Conservation (phyloP, 1,140 invertebrate species). For the Chionoecetes opilio region DNA sequence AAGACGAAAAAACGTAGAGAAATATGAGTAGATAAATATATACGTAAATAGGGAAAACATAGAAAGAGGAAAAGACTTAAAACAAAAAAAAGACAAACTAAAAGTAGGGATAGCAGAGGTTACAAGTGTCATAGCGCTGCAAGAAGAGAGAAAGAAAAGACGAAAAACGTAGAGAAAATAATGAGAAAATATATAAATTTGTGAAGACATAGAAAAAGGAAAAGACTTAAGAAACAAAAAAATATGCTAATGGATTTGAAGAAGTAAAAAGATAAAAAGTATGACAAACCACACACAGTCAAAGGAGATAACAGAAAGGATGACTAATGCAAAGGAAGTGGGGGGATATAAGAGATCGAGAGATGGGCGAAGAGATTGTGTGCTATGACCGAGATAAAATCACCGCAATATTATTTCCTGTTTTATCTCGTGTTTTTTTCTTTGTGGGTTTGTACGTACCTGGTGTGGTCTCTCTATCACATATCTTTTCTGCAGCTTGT, state of each 20-base stretch:
- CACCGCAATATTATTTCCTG: background rate
- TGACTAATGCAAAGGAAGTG: too few relatives aligned
- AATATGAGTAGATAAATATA: too few relatives aligned
- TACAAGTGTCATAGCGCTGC: too few relatives aligned
- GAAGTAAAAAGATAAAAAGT: too few relatives aligned
- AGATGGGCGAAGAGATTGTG: too few relatives aligned
- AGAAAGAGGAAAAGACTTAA: background rate
- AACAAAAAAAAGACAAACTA: background rate
- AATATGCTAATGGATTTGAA: too few relatives aligned
- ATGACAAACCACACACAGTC: background rate
- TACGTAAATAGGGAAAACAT: background rate
- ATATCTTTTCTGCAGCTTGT: background rate
- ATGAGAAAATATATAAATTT: too few relatives aligned
- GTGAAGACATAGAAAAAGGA: background rate
- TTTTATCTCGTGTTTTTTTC: background rate
- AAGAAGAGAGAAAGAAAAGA: too few relatives aligned
- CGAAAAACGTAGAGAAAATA: background rate
- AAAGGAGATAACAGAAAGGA: background rate
- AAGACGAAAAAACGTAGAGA: too few relatives aligned
- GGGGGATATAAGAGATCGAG: too few relatives aligned
- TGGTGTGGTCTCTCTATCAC: background rate
- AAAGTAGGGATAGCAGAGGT: too few relatives aligned
- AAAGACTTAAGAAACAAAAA: too few relatives aligned
- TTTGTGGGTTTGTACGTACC: background rate
- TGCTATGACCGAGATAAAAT: background rate